A percentile compares a stretch with the other conserved stretches of the same genome.
phyloP scores from a whole-genome alignment of 2,888 invertebrate genomes.

The Chouioia cunea region DNA sequence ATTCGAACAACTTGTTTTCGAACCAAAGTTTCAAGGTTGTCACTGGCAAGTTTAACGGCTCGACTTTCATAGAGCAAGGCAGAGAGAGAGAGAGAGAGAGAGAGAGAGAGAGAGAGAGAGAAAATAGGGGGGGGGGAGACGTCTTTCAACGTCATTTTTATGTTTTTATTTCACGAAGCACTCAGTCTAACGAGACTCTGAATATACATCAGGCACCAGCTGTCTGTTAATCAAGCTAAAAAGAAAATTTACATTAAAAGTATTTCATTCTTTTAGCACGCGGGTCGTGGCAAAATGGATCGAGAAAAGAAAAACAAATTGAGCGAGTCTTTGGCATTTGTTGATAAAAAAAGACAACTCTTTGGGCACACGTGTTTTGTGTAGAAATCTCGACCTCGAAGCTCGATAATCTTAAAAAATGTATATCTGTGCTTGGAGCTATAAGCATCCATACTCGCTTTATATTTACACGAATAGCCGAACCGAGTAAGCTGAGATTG shows the following conservation, averaged over 20 bases:
- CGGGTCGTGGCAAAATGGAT: conserved; percentile 8
- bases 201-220: conserved; percentile 9
- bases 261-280: neutral
- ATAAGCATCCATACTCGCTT: too few species aligned
- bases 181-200: conserved; percentile 23
- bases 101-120: neutral
- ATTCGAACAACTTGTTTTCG: neutral
- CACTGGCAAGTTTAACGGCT: neutral
- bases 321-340: too few species aligned
- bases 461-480: too few species aligned
- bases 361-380: too few species aligned
- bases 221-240: conserved; percentile 13
- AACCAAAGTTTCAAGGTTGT: conserved; percentile 18
- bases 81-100: neutral
- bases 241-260: neutral
- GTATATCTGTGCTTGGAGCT: too few species aligned
- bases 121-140: too few species aligned
- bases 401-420: too few species aligned
- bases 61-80: neutral
- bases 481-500: too few species aligned
- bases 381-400: too few species aligned
- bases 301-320: too few species aligned
- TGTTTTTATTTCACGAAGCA: neutral
- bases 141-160: neutral
- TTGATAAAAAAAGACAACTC: too few species aligned